Percentiles rank a stretch among this genome's conserved stretches.
Conservation (phyloP, 37 sponge, comb jelly and placozoan genomes). For the Crambe crambe region DNA sequence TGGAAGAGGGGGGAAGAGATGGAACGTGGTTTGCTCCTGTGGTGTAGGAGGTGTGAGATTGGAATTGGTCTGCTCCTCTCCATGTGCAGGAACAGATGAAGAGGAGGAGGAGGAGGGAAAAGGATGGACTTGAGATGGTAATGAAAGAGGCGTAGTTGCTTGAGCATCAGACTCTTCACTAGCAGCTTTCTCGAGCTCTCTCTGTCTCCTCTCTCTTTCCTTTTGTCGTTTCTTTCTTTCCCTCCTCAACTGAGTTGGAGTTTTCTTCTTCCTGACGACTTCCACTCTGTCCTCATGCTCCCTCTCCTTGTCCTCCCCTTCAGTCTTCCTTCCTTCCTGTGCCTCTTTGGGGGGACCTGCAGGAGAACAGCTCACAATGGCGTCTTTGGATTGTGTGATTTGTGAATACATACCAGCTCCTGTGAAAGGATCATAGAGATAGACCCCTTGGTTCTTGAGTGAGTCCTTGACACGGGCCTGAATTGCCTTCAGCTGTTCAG, state of each 20-base stretch:
- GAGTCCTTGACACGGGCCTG: conserved; percentile 71
- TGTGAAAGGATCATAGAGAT: conserved; percentile 63
- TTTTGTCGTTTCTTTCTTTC: conserved; percentile 66
- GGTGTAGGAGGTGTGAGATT: no score
- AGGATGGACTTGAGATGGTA: no score
- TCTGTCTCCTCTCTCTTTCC: conserved; percentile 47
- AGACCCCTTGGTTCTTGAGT: conserved; percentile 73
- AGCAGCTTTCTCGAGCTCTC: conserved; percentile 18
- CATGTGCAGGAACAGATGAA: neutral
- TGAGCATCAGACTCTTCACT: conserved; percentile 1
- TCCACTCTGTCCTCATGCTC: neutral
- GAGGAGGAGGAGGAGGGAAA: no score
- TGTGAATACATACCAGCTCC: conserved; percentile 23
- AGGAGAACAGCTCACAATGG: neutral
- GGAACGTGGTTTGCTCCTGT: no score
- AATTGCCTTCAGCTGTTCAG: conserved; percentile 45
- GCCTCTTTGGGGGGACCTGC: neutral
- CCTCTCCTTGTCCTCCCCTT: conserved; percentile 1
- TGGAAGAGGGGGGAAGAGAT: no score
- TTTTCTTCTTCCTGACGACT: conserved; percentile 40
- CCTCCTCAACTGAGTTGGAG: conserved; percentile 61
- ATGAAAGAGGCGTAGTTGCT: conserved; percentile 2
- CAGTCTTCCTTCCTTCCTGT: neutral
- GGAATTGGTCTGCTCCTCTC: no score
- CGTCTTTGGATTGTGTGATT: neutral